Evolutionary conservation across 2,888 invertebrate genomes (phyloP).

Genomic region (Cheilosia vulpina): DNA sequence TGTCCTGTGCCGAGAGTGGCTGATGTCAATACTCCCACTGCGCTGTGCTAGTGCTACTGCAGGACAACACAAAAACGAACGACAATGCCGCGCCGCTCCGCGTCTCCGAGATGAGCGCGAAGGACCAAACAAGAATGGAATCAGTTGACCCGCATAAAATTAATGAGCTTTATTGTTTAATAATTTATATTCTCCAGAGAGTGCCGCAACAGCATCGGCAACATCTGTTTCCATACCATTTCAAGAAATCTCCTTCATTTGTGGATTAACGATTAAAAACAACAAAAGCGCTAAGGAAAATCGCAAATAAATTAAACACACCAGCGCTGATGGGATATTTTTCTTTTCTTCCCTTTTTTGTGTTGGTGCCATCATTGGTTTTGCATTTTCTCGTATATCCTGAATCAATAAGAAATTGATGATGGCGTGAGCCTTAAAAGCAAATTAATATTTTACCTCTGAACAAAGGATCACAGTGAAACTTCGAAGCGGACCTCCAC

Average conservation of each 20-base stretch:
- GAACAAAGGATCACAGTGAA: slow-evolving; percentile 2
- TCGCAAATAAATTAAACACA: slow-evolving; percentile 6
- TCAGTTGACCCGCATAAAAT: slow-evolving; percentile 75
- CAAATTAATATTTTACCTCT: slow-evolving; percentile 72
- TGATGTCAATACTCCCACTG: slow-evolving; percentile 57
- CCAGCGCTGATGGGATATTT: not conserved
- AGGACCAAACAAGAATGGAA: slow-evolving; percentile 54
- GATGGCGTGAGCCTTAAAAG: slow-evolving; percentile 72
- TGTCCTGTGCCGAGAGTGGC: slow-evolving; percentile 47
- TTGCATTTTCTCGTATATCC: slow-evolving; percentile 65
- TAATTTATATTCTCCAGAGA: slow-evolving; percentile 70
- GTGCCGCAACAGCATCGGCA: slow-evolving; percentile 50
- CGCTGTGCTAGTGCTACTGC: slow-evolving; percentile 6
- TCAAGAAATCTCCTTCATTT: slow-evolving; percentile 52
- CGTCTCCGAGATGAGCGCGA: slow-evolving; percentile 31
- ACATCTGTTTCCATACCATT: slow-evolving; percentile 56
- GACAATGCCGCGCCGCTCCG: slow-evolving; percentile 16
- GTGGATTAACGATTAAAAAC: slow-evolving; percentile 57
- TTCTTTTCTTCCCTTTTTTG: not conserved
- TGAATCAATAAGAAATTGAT: slow-evolving; percentile 72
- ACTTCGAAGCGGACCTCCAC: not conserved
- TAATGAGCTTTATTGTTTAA: slow-evolving; percentile 75
- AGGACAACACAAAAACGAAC: slow-evolving; percentile 10
- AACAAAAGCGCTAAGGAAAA: slow-evolving; percentile 33
- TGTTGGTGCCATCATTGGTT: slow-evolving; percentile 45